Evolutionary conservation across 2,113 vertebrate genomes (phyloP).

Genomic region (Illadopsis cleaveri): DNA sequence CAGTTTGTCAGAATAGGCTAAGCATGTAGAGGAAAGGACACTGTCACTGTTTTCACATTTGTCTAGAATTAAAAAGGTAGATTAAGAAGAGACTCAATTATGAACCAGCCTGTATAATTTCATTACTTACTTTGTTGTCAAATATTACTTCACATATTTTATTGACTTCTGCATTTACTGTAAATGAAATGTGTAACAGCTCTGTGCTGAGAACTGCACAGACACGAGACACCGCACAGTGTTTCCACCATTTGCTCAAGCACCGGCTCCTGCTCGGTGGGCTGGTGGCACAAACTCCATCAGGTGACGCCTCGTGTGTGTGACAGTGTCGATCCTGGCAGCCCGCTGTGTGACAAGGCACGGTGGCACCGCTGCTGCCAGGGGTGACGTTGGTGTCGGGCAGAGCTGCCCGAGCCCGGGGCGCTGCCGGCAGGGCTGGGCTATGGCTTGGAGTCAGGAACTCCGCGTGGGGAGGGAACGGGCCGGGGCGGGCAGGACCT

Average conservation of each 20-base stretch:
- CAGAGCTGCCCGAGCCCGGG: neutral
- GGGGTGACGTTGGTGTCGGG: neutral
- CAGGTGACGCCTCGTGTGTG: neutral
- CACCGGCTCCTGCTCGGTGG: slow-evolving; percentile 2
- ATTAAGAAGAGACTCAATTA: slow-evolving; percentile 80
- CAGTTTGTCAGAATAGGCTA: slow-evolving; percentile 77
- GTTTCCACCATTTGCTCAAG: slow-evolving; percentile 6
- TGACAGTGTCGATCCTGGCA: slow-evolving; percentile 37
- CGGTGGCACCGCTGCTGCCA: slow-evolving; percentile 59
- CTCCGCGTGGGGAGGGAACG: slow-evolving; percentile 52
- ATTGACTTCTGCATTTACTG: slow-evolving; percentile 72
- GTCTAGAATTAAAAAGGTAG: slow-evolving; percentile 74
- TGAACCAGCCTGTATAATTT: slow-evolving; percentile 70
- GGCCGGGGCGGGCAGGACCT: neutral
- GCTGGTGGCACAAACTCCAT: slow-evolving; percentile 23
- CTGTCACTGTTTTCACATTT: slow-evolving; percentile 81
- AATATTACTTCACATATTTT: slow-evolving; percentile 70
- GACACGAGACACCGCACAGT: slow-evolving; percentile 52
- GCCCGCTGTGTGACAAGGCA: slow-evolving; percentile 73
- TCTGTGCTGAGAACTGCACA: slow-evolving; percentile 66
- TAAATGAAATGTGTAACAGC: slow-evolving; percentile 70
- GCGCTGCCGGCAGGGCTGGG: slow-evolving; percentile 31
- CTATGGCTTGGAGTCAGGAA: slow-evolving; percentile 78
- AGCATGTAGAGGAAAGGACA: slow-evolving; percentile 68
- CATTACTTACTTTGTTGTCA: slow-evolving; percentile 67